These are phyloP conservation scores for Apeira syringaria DNA, from an alignment of 2,888 invertebrate species.

Conservation along the genomic window DNA sequence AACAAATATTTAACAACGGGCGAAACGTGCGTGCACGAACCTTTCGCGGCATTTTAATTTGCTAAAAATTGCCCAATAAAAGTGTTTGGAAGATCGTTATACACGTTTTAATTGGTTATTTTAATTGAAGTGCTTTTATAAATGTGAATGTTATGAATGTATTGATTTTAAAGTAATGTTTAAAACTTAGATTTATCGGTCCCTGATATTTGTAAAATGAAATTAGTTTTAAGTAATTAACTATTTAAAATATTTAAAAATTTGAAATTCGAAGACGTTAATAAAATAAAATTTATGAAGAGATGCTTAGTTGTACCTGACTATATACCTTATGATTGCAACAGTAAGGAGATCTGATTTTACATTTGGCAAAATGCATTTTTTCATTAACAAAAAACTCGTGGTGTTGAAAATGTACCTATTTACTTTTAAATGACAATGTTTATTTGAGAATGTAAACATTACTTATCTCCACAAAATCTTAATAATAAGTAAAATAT, in stretches of 20 bases:
- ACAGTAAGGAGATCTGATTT: no score
- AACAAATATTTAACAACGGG: slow-evolving; percentile 71
- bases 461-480: slow-evolving; percentile 7
- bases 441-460: not conserved
- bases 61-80: slow-evolving; percentile 28
- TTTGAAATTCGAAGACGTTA: no score
- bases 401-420: no score
- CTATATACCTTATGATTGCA: no score
- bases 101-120: slow-evolving; percentile 17
- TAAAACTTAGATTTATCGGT: no score
- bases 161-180: not conserved
- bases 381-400: no score
- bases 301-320: no score
- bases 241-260: no score
- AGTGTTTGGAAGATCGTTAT: slow-evolving; percentile 20
- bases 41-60: slow-evolving; percentile 31
- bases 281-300: no score
- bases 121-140: slow-evolving; percentile 11
- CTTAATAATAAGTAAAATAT: slow-evolving; percentile 17
- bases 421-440: not conserved
- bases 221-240: no score
- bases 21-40: slow-evolving; percentile 44
- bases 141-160: not conserved
- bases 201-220: no score
- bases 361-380: no score